Conservation (phyloP, 2,113 vertebrate species). For the Sphaerodactylus townsendi region DNA sequence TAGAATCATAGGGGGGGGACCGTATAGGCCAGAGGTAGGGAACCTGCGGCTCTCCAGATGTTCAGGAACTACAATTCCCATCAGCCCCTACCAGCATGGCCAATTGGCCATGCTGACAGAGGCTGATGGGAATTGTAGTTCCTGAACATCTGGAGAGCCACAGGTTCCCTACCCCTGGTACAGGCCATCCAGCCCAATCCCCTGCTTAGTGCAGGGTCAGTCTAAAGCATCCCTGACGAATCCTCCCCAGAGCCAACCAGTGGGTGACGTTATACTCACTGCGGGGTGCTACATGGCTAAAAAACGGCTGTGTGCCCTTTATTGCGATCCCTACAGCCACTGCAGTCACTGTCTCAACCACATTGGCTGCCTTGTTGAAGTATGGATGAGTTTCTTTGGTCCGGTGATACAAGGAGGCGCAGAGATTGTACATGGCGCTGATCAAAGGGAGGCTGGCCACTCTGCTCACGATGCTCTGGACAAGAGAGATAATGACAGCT, state of each 20-base stretch:
- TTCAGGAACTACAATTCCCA: no score
- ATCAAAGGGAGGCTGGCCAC: conserved; percentile 84
- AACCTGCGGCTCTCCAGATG: no score
- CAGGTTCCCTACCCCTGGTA: no score
- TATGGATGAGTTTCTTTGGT: conserved; percentile 87
- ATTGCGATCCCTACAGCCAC: conserved; percentile 78
- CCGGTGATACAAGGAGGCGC: conserved; percentile 81
- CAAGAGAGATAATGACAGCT: neutral
- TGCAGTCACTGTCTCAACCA: conserved; percentile 83
- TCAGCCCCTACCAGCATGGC: no score
- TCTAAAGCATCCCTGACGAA: no score
- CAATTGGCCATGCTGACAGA: no score
- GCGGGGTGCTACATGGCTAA: conserved; percentile 88
- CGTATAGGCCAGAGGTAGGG: no score
- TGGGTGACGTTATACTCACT: conserved; percentile 72
- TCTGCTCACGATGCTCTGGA: conserved; percentile 78
- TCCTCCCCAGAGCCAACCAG: neutral
- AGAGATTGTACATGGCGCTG: conserved; percentile 81
- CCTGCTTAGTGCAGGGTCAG: no score
- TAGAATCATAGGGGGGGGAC: no score
- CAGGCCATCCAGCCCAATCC: no score
- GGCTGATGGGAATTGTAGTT: no score
- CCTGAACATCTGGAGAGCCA: no score
- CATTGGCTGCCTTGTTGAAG: conserved; percentile 82
- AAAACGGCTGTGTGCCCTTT: conserved; percentile 85